phyloP scores from a whole-genome alignment of 2,888 invertebrate genomes.

The Zaprionus obscuricornis region DNA sequence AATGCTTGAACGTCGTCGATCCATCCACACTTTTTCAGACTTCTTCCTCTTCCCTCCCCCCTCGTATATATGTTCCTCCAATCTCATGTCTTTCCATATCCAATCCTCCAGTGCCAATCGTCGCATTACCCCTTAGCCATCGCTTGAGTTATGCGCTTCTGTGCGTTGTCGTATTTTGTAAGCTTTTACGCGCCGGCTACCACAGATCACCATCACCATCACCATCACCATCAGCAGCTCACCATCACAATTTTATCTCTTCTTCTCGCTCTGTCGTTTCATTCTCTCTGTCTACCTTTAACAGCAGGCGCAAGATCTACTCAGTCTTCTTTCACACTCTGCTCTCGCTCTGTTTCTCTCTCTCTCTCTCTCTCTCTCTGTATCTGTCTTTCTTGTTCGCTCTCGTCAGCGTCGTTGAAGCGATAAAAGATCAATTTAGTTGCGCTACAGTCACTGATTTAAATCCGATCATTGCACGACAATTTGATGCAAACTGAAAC shows the following conservation, averaged over 20 bases:
- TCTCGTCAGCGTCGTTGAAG: slow-evolving; percentile 60
- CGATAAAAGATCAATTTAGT: slow-evolving; percentile 83
- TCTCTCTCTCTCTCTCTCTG: neutral
- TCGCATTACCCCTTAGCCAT: neutral
- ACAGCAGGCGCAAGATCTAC: too few species aligned
- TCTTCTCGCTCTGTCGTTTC: too few species aligned
- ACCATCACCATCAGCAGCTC: too few species aligned
- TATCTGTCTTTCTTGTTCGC: neutral
- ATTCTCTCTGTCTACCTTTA: too few species aligned
- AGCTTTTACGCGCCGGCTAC: slow-evolving; percentile 75
- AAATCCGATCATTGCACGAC: slow-evolving; percentile 81
- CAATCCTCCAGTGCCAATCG: slow-evolving; percentile 11
- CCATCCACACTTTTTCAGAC: slow-evolving; percentile 33
- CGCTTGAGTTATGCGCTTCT: slow-evolving; percentile 72
- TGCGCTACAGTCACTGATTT: slow-evolving; percentile 81
- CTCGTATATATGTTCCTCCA: too few species aligned
- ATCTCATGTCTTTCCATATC: neutral
- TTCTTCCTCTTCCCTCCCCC: slow-evolving; percentile 7
- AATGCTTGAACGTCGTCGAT: slow-evolving; percentile 64
- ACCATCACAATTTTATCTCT: too few species aligned
- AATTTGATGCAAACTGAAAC: slow-evolving; percentile 79
- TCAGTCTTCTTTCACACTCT: too few species aligned
- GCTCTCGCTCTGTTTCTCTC: too few species aligned
- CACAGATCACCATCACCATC: slow-evolving; percentile 46
- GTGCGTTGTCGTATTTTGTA: slow-evolving; percentile 76